Percentiles rank a stretch among this genome's conserved stretches.
Conservation (phyloP, 2,888 invertebrate genomes). For the Esperia sulphurella region DNA sequence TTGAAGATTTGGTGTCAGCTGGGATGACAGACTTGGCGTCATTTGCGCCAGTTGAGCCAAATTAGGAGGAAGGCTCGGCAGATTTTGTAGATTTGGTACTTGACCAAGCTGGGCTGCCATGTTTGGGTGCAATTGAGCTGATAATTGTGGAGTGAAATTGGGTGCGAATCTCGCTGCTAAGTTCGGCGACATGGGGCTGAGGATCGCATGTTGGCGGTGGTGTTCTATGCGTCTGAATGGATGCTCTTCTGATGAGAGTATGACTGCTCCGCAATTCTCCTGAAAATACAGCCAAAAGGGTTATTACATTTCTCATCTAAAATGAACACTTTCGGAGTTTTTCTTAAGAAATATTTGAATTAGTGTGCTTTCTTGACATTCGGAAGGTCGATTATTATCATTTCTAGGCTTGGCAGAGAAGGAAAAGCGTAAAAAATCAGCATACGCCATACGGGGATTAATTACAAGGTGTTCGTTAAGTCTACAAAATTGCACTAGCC, state of each 20-base stretch:
- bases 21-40: slow-evolving; percentile 64
- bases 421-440: too few species aligned
- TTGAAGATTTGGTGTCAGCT: slow-evolving; percentile 65
- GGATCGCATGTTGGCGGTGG: slow-evolving; percentile 90
- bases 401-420: too few species aligned
- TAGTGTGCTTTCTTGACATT: too few species aligned
- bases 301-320: background rate
- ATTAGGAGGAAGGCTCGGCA: slow-evolving; percentile 65
- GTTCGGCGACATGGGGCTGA: slow-evolving; percentile 80
- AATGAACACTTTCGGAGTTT: background rate
- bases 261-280: slow-evolving; percentile 90
- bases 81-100: slow-evolving; percentile 50
- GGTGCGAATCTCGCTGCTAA: slow-evolving; percentile 79
- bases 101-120: slow-evolving; percentile 72
- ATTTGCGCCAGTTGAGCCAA: slow-evolving; percentile 70
- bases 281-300: slow-evolving; percentile 38
- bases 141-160: slow-evolving; percentile 71
- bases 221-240: slow-evolving; percentile 91
- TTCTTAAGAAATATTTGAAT: too few species aligned
- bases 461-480: too few species aligned
- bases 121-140: slow-evolving; percentile 71
- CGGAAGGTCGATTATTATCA: too few species aligned
- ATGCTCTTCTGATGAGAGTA: slow-evolving; percentile 85
- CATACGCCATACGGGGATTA: too few species aligned
- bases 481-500: too few species aligned